A percentile compares a stretch with the other conserved stretches of the same genome.
Evolutionary conservation across 2,113 vertebrate species (phyloP).

Genomic region (Litocranius walleri): DNA sequence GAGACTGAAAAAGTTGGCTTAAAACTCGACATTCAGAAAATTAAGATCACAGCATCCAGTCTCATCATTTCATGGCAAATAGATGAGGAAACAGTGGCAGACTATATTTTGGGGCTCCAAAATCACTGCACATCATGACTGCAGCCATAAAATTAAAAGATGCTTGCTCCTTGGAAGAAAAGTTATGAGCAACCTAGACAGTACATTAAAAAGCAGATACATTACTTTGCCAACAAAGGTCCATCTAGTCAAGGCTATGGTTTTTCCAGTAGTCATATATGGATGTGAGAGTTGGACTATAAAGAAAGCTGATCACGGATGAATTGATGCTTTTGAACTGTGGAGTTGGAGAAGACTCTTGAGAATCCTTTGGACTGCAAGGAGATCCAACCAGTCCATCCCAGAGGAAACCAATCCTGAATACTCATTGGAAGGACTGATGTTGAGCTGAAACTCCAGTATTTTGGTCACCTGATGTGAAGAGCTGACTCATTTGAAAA

Average conservation of each 20-base stretch:
- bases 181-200: neutral
- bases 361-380: neutral
- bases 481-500: neutral
- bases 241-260: neutral
- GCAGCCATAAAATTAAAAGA: neutral
- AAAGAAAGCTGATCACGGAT: fast-evolving
- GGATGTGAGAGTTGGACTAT: neutral
- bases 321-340: neutral
- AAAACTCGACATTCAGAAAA: neutral
- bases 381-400: neutral
- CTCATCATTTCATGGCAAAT: neutral
- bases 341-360: neutral
- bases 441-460: too few species aligned
- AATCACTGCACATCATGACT: neutral
- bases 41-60: fast-evolving
- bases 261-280: neutral
- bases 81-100: neutral
- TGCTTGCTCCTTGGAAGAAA: neutral
- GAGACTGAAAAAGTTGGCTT: neutral
- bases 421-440: neutral
- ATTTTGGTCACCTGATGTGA: too few species aligned
- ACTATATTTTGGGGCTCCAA: neutral
- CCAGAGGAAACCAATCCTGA: neutral
- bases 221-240: neutral
- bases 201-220: neutral